phyloP scores from a whole-genome alignment of 2,797 vertebrate genomes.

The Gallirallus australis region DNA sequence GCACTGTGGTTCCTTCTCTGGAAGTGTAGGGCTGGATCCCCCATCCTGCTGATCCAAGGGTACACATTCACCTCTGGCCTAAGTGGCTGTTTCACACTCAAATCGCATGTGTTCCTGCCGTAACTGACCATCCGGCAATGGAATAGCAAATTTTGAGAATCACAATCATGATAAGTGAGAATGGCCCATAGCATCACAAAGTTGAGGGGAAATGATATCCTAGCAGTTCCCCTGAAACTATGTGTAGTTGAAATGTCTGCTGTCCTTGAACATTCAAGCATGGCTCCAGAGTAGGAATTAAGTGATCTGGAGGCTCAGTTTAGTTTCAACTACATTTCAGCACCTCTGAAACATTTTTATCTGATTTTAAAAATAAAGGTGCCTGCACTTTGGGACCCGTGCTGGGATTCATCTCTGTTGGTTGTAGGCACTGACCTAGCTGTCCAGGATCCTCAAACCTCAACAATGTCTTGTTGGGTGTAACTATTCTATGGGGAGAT shows the following conservation, averaged over 20 bases:
- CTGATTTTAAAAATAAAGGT: not conserved
- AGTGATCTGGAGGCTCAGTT: not conserved
- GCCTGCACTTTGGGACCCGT: not conserved
- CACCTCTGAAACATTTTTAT: not conserved
- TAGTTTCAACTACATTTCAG: not conserved
- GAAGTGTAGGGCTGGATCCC: not conserved
- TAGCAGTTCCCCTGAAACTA: not conserved
- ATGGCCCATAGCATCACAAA: not conserved
- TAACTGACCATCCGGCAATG: not conserved
- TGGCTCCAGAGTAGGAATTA: not conserved
- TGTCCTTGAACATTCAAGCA: not conserved
- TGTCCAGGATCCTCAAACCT: not conserved
- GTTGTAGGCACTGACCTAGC: not conserved
- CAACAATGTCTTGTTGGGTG: not conserved
- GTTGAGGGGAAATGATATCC: not conserved
- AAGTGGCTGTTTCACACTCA: not conserved
- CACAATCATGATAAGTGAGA: not conserved
- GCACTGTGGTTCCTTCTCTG: not conserved
- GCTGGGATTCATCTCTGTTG: not conserved
- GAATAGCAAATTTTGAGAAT: not conserved
- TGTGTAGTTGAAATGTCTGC: not conserved
- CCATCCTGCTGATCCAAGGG: fast-evolving
- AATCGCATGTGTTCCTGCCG: not conserved
- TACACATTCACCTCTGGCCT: not conserved
- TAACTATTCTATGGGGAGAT: not conserved